A percentile compares a stretch with the other conserved stretches of the same genome.
Evolutionary conservation across 2,888 invertebrate species (phyloP).

Genomic region (Callyntrura sp.): DNA sequence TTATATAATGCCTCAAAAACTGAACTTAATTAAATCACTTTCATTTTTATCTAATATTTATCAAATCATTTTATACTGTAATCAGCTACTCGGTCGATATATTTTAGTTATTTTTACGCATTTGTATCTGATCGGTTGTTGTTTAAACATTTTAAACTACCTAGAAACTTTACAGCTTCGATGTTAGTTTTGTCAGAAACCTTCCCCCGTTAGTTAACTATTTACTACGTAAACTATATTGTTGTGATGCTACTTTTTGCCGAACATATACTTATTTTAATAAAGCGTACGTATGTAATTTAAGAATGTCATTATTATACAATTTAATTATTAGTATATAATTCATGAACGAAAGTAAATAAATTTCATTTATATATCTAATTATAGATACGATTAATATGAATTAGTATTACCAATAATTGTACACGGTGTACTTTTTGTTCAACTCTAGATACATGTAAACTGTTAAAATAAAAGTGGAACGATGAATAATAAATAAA

Average conservation of each 20-base stretch:
- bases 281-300: conserved; percentile 11
- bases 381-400: neutral
- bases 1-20: neutral
- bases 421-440: conserved; percentile 54
- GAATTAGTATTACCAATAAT: conserved; percentile 23
- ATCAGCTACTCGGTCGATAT: neutral
- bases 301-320: conserved; percentile 34
- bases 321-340: neutral
- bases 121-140: neutral
- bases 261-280: neutral
- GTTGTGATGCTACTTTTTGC: conserved; percentile 45
- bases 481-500: conserved; percentile 31
- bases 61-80: neutral
- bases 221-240: conserved; percentile 4
- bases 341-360: conserved; percentile 10
- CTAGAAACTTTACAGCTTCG: conserved; percentile 3
- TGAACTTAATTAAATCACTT: neutral
- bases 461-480: conserved; percentile 10
- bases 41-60: neutral
- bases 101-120: conserved; percentile 23
- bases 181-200: conserved; percentile 27
- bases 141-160: neutral
- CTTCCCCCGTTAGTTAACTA: neutral
- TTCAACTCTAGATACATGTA: conserved; percentile 28
- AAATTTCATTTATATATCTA: conserved; percentile 4